phyloP scores from a whole-genome alignment of 2,113 vertebrate genomes.

The Ictalurus punctatus region DNA sequence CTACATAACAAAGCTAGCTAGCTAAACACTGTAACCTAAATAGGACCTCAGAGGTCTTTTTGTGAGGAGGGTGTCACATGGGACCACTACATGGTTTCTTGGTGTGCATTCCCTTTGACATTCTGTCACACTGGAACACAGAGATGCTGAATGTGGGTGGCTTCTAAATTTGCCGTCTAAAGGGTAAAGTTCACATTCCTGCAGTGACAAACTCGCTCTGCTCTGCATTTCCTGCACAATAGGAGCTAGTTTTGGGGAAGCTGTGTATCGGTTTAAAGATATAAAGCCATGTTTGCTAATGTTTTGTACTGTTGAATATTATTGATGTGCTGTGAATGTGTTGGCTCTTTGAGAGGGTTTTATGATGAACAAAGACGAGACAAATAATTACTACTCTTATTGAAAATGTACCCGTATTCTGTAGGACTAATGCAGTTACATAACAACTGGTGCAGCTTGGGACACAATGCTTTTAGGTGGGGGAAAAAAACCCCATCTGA shows the following conservation, averaged over 20 bases:
- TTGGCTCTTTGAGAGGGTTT: neutral
- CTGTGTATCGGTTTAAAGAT: neutral
- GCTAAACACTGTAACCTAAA: neutral
- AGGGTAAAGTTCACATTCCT: slow-evolving; percentile 53
- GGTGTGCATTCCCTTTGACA: neutral
- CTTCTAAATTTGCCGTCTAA: slow-evolving; percentile 22
- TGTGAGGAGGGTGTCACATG: neutral
- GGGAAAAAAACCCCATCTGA: neutral
- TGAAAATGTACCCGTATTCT: neutral
- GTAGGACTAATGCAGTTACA: neutral
- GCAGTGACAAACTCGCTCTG: slow-evolving; percentile 54
- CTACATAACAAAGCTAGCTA: neutral
- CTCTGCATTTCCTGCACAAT: slow-evolving; percentile 35
- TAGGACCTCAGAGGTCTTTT: neutral
- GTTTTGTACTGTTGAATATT: neutral
- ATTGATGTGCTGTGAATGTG: neutral
- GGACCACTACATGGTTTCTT: neutral
- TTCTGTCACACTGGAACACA: slow-evolving; percentile 9
- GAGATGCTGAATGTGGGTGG: neutral
- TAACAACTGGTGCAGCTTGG: neutral
- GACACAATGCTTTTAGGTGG: neutral
- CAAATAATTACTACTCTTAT: neutral
- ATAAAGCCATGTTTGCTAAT: neutral
- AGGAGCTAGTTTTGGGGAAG: slow-evolving; percentile 21
- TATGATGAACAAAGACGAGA: neutral